Evolutionary conservation across 2,797 vertebrate genomes (phyloP).

Genomic region (Hydrolagus colliei): DNA sequence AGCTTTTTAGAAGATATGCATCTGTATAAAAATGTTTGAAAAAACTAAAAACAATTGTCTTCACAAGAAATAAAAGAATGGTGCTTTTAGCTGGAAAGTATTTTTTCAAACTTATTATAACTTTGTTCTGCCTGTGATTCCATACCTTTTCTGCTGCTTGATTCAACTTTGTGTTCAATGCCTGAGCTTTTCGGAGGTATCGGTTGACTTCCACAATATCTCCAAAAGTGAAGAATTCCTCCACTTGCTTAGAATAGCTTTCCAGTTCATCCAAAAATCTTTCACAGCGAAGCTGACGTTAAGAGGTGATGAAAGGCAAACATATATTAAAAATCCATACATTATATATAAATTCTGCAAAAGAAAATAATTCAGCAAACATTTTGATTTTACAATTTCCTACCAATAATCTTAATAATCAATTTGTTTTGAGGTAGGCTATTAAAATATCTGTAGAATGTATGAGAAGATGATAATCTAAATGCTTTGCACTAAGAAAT

Average conservation of each 20-base stretch:
- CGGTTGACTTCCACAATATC: conserved; percentile 62
- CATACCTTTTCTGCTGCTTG: conserved; percentile 66
- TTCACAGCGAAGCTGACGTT: conserved; percentile 58
- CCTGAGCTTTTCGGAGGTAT: conserved; percentile 73
- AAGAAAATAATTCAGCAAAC: too few relatives aligned
- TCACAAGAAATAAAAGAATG: neutral
- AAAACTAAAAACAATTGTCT: neutral
- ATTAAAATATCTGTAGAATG: neutral
- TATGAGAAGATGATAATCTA: neutral
- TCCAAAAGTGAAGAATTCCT: conserved; percentile 63
- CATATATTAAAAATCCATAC: neutral
- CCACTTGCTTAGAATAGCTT: conserved; percentile 62
- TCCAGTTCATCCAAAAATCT: conserved; percentile 69
- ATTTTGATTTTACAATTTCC: neutral
- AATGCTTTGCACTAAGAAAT: too few relatives aligned
- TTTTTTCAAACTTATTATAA: neutral
- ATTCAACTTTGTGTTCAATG: conserved; percentile 65
- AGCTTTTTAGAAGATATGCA: neutral
- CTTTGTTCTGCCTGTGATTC: too few relatives aligned
- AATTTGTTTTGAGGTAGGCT: neutral
- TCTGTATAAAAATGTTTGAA: neutral
- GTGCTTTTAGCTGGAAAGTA: neutral
- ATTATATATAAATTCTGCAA: neutral
- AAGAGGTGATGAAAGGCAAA: conserved; percentile 32
- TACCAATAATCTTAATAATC: neutral